These are phyloP conservation scores for Columba guinea DNA, from an alignment of 2,797 vertebrate species.

Conservation along the genomic window DNA sequence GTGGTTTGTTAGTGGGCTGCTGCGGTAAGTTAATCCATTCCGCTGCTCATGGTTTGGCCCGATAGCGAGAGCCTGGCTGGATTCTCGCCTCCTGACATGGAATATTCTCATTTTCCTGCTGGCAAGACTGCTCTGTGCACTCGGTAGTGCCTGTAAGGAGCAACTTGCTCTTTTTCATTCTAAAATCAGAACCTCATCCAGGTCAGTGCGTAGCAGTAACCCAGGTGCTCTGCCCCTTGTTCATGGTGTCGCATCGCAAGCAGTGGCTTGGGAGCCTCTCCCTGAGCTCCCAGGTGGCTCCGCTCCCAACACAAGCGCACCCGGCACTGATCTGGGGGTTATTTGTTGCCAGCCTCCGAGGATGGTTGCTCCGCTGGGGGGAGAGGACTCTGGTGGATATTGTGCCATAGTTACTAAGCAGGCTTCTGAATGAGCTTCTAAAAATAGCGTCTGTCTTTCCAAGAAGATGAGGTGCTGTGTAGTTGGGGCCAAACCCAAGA, in stretches of 20 bases:
- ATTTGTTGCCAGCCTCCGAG: not conserved
- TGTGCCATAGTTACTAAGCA: not conserved
- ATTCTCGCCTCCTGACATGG: not conserved
- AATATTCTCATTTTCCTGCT: not conserved
- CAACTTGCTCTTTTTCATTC: not conserved
- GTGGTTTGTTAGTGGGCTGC: not conserved
- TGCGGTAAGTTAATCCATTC: not conserved
- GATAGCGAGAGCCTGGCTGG: not conserved
- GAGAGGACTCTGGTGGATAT: not conserved
- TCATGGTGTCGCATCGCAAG: fast-evolving
- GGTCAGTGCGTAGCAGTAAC: fast-evolving
- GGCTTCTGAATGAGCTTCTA: not conserved
- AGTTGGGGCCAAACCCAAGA: not conserved
- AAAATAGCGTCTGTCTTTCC: conserved; percentile 4
- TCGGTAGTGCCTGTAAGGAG: fast-evolving
- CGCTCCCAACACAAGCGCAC: fast-evolving
- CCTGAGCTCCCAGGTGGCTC: not conserved
- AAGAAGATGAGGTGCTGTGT: not conserved
- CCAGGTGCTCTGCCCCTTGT: not conserved
- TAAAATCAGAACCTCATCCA: not conserved
- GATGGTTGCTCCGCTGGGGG: not conserved
- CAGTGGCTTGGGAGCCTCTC: not conserved
- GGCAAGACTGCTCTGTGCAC: not conserved
- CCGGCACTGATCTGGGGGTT: fast-evolving
- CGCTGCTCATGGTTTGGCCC: not conserved